Percentiles rank a stretch among this genome's conserved stretches.
Evolutionary conservation across 2,888 invertebrate species (phyloP).

Genomic region (Eristalis pertinax): DNA sequence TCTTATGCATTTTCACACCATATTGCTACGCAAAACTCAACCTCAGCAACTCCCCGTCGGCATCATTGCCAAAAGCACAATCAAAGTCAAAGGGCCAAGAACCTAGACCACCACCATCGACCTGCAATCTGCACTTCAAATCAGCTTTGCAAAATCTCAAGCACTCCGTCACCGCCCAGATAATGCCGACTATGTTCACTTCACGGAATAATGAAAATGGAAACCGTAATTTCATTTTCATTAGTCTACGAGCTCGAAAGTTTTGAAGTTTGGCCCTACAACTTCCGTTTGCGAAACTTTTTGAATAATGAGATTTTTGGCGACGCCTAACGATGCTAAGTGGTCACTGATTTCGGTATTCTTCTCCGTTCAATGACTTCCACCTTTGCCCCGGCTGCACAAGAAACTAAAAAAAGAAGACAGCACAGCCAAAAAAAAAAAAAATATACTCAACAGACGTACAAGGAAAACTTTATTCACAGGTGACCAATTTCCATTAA

Average conservation of each 20-base stretch:
- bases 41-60: too few species aligned
- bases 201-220: conserved; percentile 51
- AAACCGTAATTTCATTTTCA: conserved; percentile 65
- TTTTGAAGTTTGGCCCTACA: conserved; percentile 33
- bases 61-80: too few species aligned
- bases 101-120: too few species aligned
- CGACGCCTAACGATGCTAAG: conserved; percentile 31
- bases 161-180: background rate
- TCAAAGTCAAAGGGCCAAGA: too few species aligned
- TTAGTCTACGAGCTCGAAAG: conserved; percentile 54
- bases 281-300: conserved; percentile 38
- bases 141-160: too few species aligned
- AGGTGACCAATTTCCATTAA: conserved; percentile 49
- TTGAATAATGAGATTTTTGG: conserved; percentile 47
- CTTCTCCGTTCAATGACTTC: conserved; percentile 9
- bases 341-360: conserved; percentile 54
- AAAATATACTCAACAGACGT: background rate
- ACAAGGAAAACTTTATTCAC: conserved; percentile 54
- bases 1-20: too few species aligned
- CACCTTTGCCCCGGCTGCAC: background rate
- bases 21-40: too few species aligned
- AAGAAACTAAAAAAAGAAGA: background rate
- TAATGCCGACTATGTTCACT: conserved; percentile 25
- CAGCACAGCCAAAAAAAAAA: background rate
- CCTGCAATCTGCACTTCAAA: too few species aligned